Evolutionary conservation across 2,797 vertebrate genomes (phyloP), one percentile per base, ranked within the genome.

Genomic region (Sorex maritimensis): DNA sequence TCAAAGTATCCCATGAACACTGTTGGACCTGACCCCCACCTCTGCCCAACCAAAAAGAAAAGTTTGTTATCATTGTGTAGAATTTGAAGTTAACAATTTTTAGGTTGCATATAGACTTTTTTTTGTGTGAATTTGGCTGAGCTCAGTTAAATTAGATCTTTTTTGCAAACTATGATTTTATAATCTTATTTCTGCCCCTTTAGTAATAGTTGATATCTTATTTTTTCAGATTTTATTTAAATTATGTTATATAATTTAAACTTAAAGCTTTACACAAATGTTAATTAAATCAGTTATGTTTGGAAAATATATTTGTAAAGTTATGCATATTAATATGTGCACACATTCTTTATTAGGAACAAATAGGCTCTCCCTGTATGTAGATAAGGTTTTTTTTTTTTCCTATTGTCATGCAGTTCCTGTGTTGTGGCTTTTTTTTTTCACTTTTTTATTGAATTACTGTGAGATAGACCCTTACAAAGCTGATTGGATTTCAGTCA

Each of bases 371-470:
- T n/a, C 30, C 65, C 11, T 77, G 52, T 71, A 19, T 49, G n/a
- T 69, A 15, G 75, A 73, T 55, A n/a, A 71, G 84, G 13, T 38
- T 3, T 67, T 65, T 65, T 91, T 91, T 82, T 30, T 87, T 87
- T 11, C 82, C n/a, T 52, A 3, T 71, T 73, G 13, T 49, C 46
- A 6, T 44, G 77, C 15, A 34, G 67, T 80, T 34, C 49, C 30
- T 88, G 5, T 72, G 41, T 44, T 44, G 41, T 7, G 7, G 7
- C 41, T 44, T 44, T 44, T 44, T 44, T 44, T 44, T 44, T 44
- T 44, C 41, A 44, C 41, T 44, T 44, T 44, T 44, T 44, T 44
- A 44, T 44, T 44, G 41, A 44, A 44, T 44, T 4, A 44, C 41
- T 44, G 41, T 44, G 41, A 44, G 41, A 44, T 44, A 44, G 41